Conservation (phyloP, 1,140 invertebrate species). For the Amyelois transitella region DNA sequence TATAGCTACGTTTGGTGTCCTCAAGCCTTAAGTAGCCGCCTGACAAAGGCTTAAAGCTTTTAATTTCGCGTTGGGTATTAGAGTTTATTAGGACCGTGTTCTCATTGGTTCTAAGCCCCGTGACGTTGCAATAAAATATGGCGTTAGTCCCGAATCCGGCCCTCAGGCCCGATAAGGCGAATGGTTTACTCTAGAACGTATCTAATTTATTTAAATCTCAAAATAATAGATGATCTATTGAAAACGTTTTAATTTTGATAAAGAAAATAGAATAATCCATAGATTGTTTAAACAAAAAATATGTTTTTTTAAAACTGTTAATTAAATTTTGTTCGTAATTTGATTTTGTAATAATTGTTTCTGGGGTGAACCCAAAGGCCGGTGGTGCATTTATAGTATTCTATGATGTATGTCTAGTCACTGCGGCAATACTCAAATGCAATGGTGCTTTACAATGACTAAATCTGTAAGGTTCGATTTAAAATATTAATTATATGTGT, state of each 20-base stretch:
- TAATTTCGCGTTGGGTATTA: neutral
- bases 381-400: neutral
- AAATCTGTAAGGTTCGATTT: too few species aligned
- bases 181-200: neutral
- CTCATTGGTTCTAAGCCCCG: neutral
- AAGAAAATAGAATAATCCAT: too few species aligned
- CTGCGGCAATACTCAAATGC: neutral
- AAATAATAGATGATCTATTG: too few species aligned
- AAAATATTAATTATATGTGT: too few species aligned
- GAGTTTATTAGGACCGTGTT: neutral
- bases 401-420: neutral
- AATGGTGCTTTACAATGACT: neutral
- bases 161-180: neutral
- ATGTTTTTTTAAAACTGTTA: too few species aligned
- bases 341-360: neutral
- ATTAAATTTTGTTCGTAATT: too few species aligned
- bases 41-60: neutral
- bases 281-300: too few species aligned
- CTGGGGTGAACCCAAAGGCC: neutral
- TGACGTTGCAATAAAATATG: neutral
- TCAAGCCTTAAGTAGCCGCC: too few species aligned
- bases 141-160: neutral
- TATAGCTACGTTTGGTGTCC: too few species aligned
- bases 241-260: too few species aligned
- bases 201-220: too few species aligned